Evolutionary conservation across 2,113 vertebrate species (phyloP), one percentile per base, ranked within the genome.

Genomic region (Ginglymostoma cirratum): DNA sequence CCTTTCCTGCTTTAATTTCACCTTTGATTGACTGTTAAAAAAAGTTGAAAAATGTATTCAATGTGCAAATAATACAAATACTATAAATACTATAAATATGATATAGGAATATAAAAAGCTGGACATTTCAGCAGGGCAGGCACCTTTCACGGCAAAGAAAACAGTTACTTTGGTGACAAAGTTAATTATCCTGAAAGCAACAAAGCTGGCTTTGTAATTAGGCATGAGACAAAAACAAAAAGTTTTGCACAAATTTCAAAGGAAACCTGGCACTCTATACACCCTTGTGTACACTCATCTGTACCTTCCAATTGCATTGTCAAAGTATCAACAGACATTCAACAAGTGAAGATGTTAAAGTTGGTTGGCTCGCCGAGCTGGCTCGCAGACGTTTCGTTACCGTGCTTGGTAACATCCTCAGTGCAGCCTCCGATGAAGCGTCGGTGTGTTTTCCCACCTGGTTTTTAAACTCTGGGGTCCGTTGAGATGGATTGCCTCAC

Each of bases 1-100:
- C 97, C 97, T 99, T 99, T 27, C 99, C 99, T 89, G 99, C 98
- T 96, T 98, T 98, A 42, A 99, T 97, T 96, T 98, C 98, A 80
- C 98, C 99, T 98, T 99, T 99, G 90, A 99, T 12, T 0, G 97
- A 97, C 99, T 99, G 96, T 85, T 97, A 97, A 97, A 96, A 96
- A 96, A 96, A 96, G 92, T 55, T 0, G 72, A n/a, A 4, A 45
- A 65, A 72, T 66, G 27, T 48, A 55, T 80, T 80, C 23, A 95
- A 52, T 45, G 70, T 30, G 2, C 30, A 76, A 76, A 76, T 8
- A 34, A 8, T 76, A 76, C 30, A 76, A 34, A 76, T 34, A 34
- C 30, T 76, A 12, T 27, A 76, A 34, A 76, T 34, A 34, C 30
- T 76, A 12, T 27, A 14, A 76, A 34, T 72, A 5, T 27, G 24